Base-by-base conservation (phyloP, 2,113 vertebrate genomes). In the Xerus inauris region DNA sequence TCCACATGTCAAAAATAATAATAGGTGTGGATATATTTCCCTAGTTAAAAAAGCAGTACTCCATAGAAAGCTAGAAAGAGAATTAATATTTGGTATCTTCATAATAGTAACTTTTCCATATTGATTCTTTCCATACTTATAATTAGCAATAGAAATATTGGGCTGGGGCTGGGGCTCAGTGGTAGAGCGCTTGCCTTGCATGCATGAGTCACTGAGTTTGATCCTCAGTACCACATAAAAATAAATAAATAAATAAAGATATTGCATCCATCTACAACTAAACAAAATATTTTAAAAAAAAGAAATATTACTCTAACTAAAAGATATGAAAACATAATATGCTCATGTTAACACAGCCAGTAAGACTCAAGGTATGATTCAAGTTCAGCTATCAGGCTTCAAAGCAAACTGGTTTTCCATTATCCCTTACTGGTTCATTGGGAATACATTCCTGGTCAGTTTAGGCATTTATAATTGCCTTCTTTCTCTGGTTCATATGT, bases 111-210 rank as follows among this genome's bases (percentile, higher is more conserved):
- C 10, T 71, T 91, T 93, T 57, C 32, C 12, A 40, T 45, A 65
- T 62, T 85, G 51, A 62, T 92, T 92, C 6, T 77, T 86, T 45
- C 91, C 49, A 88, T 28, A 13, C 38, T 84, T 42, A 80, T 1
- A 93, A 89, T 82, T 72, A 93, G 19, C 20, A 96, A 12, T 42
- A 54, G 40, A 54, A 92, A 72, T n/a, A n/a, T n/a, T n/a, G n/a
- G n/a, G n/a, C n/a, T n/a, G n/a, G n/a, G n/a, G n/a, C n/a, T n/a
- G n/a, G n/a, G n/a, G n/a, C n/a, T n/a, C n/a, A n/a, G n/a, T n/a
- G n/a, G n/a, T n/a, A n/a, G n/a, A n/a, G n/a, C n/a, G n/a, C n/a
- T n/a, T n/a, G n/a, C n/a, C n/a, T n/a, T n/a, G n/a, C n/a, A n/a
- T n/a, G n/a, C n/a, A n/a, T n/a, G n/a, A n/a, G n/a, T n/a, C n/a